phyloP scores from a whole-genome alignment of 2,888 invertebrate species.

The Drosophila bunnanda region DNA sequence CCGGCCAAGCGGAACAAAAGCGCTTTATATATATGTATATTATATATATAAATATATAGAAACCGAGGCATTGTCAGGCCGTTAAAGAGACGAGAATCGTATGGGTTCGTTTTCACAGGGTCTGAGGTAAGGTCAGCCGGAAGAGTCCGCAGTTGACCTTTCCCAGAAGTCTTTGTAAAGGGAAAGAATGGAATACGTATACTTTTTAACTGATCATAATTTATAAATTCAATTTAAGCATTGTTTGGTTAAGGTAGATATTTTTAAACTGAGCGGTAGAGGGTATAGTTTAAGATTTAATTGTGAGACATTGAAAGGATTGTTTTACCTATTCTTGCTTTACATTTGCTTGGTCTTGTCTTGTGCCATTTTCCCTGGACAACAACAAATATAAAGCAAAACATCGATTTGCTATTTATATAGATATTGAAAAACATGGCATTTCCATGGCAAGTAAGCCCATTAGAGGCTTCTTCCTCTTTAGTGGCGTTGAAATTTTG shows the following conservation, averaged over 20 bases:
- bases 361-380: no score
- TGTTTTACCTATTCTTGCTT: no score
- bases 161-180: not conserved
- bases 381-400: no score
- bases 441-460: not conserved
- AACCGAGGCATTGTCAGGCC: constrained; percentile 55
- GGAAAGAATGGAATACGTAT: not conserved
- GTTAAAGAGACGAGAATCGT: constrained; percentile 40
- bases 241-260: not conserved
- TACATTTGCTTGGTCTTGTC: no score
- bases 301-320: no score
- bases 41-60: constrained; percentile 30
- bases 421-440: not conserved
- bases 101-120: constrained; percentile 4
- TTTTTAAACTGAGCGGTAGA: not conserved
- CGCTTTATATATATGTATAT: constrained; percentile 47
- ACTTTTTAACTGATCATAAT: constrained; percentile 17
- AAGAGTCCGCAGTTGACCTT: constrained; percentile 14
- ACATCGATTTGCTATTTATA: not conserved
- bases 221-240: constrained; percentile 27
- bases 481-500: constrained; percentile 5
- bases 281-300: no score
- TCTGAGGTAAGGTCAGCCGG: constrained; percentile 14
- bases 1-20: constrained; percentile 52
- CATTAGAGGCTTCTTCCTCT: not conserved